phyloP scores from a whole-genome alignment of 2,113 vertebrate species.

The Vireo altiloquus region DNA sequence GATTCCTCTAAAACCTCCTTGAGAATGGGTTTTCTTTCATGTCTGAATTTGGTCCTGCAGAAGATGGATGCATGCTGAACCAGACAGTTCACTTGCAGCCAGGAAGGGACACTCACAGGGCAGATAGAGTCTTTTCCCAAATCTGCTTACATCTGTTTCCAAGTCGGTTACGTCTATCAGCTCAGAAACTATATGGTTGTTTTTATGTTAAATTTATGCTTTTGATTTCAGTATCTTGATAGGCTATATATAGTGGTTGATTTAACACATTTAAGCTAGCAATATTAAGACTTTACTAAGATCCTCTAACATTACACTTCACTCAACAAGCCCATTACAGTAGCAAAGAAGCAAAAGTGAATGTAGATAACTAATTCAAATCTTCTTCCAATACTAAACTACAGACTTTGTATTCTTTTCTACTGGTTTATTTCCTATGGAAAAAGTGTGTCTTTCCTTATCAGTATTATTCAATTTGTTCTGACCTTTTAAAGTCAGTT shows the following conservation, averaged over 20 bases:
- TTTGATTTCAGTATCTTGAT: neutral
- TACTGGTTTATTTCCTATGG: neutral
- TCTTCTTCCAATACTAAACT: neutral
- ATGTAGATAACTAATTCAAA: neutral
- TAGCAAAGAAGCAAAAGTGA: neutral
- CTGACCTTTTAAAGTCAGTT: neutral
- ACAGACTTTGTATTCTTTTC: neutral
- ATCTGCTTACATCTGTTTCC: neutral
- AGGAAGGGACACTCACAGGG: neutral
- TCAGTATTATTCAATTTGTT: neutral
- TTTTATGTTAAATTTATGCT: neutral
- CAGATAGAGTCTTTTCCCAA: neutral
- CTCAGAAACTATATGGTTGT: neutral
- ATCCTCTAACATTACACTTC: neutral
- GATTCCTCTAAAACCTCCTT: neutral
- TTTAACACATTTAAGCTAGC: neutral
- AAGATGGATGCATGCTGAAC: fast-evolving
- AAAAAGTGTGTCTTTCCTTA: neutral
- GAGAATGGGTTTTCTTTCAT: neutral
- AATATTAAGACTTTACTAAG: neutral
- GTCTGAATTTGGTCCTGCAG: neutral
- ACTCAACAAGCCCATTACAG: neutral
- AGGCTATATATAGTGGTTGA: neutral
- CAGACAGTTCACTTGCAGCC: neutral
- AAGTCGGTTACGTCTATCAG: neutral